Evolutionary conservation across 1,140 invertebrate species (phyloP).

Genomic region (Euborellia annulipes): DNA sequence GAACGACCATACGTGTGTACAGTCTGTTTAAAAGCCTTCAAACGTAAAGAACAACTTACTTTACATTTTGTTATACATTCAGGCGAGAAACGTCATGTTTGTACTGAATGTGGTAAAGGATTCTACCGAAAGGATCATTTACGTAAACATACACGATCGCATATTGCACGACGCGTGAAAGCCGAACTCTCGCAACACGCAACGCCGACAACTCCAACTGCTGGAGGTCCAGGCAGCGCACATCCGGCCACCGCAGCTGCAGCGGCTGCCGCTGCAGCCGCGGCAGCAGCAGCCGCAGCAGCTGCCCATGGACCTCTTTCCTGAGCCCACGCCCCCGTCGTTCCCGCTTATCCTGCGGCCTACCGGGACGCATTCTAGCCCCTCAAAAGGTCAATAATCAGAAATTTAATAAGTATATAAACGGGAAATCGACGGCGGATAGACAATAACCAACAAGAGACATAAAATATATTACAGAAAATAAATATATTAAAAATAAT

Average conservation of each 20-base stretch:
- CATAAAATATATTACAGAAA: too few relatives aligned
- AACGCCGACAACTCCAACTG: too few relatives aligned
- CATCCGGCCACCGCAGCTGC: too few relatives aligned
- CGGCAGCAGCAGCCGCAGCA: slow-evolving; percentile 1
- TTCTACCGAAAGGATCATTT: slow-evolving; percentile 43
- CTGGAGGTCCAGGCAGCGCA: too few relatives aligned
- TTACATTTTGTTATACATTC: slow-evolving; percentile 36
- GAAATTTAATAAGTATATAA: too few relatives aligned
- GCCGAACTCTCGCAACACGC: slow-evolving; percentile 43
- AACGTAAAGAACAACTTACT: slow-evolving; percentile 36
- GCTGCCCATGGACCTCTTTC: slow-evolving; percentile 7
- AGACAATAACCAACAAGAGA: too few relatives aligned
- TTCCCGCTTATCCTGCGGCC: too few relatives aligned
- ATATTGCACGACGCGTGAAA: slow-evolving; percentile 48
- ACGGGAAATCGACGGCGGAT: too few relatives aligned
- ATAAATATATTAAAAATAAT: too few relatives aligned
- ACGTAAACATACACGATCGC: slow-evolving; percentile 38
- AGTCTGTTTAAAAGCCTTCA: slow-evolving; percentile 24
- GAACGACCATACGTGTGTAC: slow-evolving; percentile 39
- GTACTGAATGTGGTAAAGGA: slow-evolving; percentile 39
- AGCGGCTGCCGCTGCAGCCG: slow-evolving; percentile 5
- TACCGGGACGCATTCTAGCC: too few relatives aligned
- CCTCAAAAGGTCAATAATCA: too few relatives aligned
- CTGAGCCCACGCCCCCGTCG: slow-evolving; percentile 3
- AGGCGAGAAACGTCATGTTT: slow-evolving; percentile 36